Evolutionary conservation across 2,113 vertebrate genomes (phyloP).

Genomic region (Myocastor coypus): DNA sequence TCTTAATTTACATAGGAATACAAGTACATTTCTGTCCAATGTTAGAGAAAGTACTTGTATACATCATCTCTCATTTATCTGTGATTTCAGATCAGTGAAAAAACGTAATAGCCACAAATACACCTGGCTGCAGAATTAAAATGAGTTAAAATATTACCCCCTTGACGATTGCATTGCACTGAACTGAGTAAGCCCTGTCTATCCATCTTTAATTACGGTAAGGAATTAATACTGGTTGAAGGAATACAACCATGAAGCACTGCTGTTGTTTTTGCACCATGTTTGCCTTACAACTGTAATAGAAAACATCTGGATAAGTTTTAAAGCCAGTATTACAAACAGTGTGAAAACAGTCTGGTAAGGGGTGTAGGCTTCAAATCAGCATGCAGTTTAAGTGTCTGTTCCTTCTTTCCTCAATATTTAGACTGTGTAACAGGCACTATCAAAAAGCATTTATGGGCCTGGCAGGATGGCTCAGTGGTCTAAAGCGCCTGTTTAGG

Average conservation of each 20-base stretch:
- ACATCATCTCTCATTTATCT: not conserved
- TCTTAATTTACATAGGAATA: constrained; percentile 3
- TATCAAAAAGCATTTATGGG: not conserved
- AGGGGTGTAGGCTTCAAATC: not conserved
- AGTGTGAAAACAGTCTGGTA: not conserved
- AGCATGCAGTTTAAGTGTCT: not conserved
- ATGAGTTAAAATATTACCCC: constrained; percentile 25
- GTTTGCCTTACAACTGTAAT: not conserved
- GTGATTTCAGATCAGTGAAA: constrained; percentile 26
- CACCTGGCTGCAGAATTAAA: not conserved
- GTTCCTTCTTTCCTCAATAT: not conserved
- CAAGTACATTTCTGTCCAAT: not conserved
- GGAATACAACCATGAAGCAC: not conserved
- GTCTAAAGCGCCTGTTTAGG: too few relatives aligned
- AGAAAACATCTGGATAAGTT: constrained; percentile 45
- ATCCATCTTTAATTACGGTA: constrained; percentile 10
- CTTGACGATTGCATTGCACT: not conserved
- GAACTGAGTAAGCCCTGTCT: not conserved
- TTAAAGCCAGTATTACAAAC: not conserved
- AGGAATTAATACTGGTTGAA: constrained; percentile 39
- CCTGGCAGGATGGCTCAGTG: too few relatives aligned
- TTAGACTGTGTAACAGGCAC: not conserved
- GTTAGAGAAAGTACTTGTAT: not conserved
- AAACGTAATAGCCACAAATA: not conserved
- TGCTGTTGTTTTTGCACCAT: not conserved